Base-by-base conservation (phyloP, 1,140 invertebrate species). In the Oedothorax gibbosus region DNA sequence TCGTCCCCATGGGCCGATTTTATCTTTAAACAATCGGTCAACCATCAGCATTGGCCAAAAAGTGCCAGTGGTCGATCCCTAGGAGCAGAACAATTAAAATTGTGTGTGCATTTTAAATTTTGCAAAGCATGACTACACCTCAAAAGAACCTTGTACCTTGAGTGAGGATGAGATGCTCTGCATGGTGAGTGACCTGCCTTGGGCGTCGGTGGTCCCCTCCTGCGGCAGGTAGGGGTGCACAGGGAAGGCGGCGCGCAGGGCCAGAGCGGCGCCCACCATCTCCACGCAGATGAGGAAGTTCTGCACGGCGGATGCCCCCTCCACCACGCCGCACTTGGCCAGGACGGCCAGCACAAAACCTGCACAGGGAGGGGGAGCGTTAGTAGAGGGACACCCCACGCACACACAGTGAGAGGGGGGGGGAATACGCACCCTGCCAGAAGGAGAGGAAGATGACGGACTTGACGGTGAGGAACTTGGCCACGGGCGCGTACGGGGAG, bases 271-370 rank as follows among this genome's bases (percentile, higher is more conserved):
- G 88, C 97, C 97, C 88, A 99, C 93, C 99, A 99, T 99, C 93
- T 99, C 99, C 88, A 99, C 95, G 89, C 99, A 99, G 90, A 99
- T 99, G 87, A 99, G 93, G 91, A 99, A 99, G 91, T 99, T 99
- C 91, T 99, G 98, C 91, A 99, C 99, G 71, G 98, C 98, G 80
- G 99, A 98, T 7, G 99, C 99, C 35, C 35, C 35, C 35, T 35
- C 85, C 71, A 88, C 99, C 79, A 98, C 94, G 87, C 96, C 95
- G 0, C 96, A 96, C 90, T 99, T 98, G 91, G 99, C 98, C 81
- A 99, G 92, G 86, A 99, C 96, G 87, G 98, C 98, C 88, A 99
- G 91, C 53, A 97, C 93, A 21, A 99, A 97, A 88, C 98, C 97
- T 98, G 91, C 6, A 64, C 88, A 80, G 79, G 65, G 54, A 68